These are phyloP conservation scores for Onychostruthus taczanowskii DNA, from an alignment of 2,113 vertebrate genomes.

Conservation along the genomic window DNA sequence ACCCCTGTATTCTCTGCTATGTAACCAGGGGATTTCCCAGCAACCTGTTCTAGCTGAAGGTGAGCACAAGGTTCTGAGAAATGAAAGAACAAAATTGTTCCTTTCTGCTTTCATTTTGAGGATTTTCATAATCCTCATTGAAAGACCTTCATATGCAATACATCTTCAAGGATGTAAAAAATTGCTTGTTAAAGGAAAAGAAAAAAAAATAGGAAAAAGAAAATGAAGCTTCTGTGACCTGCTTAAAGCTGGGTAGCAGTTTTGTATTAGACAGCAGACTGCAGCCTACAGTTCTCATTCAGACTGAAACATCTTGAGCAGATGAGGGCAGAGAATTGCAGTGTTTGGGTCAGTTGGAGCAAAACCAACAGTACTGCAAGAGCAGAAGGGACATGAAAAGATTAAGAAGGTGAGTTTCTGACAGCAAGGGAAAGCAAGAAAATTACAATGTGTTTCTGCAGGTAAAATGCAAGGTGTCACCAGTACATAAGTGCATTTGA, in stretches of 20 bases:
- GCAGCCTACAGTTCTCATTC: background rate
- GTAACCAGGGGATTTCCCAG: background rate
- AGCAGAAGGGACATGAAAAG: accelerated
- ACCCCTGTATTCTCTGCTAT: background rate
- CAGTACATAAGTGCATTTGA: background rate
- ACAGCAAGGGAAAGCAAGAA: background rate
- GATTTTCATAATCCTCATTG: background rate
- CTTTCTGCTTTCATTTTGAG: background rate
- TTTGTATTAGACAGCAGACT: background rate
- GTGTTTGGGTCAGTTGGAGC: background rate
- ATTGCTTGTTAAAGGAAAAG: background rate
- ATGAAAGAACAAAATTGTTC: background rate
- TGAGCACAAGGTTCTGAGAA: background rate
- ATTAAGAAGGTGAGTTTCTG: background rate
- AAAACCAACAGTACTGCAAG: background rate
- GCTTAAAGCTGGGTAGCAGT: background rate
- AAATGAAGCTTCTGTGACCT: background rate
- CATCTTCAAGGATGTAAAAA: background rate
- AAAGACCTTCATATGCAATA: background rate
- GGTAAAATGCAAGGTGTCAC: background rate
- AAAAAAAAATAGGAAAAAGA: background rate
- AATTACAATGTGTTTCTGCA: background rate
- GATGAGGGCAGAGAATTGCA: background rate
- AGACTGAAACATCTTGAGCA: background rate
- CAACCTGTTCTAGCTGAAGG: background rate